Base-by-base conservation (phyloP, 1,140 invertebrate genomes). In the Heliconius nattereri region DNA sequence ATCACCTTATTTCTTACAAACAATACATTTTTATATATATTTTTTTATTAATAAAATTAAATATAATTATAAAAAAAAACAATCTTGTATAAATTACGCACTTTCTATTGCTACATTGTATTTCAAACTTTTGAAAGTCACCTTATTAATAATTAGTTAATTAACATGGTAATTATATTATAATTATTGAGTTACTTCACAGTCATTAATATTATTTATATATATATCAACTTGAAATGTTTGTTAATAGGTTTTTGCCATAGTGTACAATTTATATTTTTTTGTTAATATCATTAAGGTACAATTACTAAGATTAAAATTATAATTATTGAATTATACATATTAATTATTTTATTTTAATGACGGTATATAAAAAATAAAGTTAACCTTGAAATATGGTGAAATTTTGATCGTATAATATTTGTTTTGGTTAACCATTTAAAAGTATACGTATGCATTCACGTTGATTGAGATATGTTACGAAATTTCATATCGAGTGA, bases 401-500 rank as follows among this genome's bases (percentile, higher is more conserved):
- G 60, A 66, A 66, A 66, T 26, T 66, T 16, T 26, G 3, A n/a
- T 23, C 11, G 57, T 26, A 13, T 66, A 66, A 66, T 66, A 29
- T 66, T 66, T 66, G 60, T 26, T 76, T 76, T 76, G 37, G 75
- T 71, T 32, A 52, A 74, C 9, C 45, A 74, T 71, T 40, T 66
- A 66, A 66, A 66, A 13, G 57, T 9, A 66, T 66, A 23, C n/a
- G 77, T 70, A 78, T 74, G 26, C 40, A 40, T 73, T 52, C 23
- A 35, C 20, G 71, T 49, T 74, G 77, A 78, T 74, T 74, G 77
- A 60, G 72, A 78, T 66, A 66, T 52, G 29, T 78, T 74, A 29
- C 77, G 72, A 66, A 78, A 78, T 60, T 60, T 78, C 71, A 72
- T 37, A 57, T 40, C 19, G 77, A 78, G 71, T 73, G 45, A 40